Base-by-base conservation (phyloP, 2,888 invertebrate species). In the Xanthostigma xanthostigma region DNA sequence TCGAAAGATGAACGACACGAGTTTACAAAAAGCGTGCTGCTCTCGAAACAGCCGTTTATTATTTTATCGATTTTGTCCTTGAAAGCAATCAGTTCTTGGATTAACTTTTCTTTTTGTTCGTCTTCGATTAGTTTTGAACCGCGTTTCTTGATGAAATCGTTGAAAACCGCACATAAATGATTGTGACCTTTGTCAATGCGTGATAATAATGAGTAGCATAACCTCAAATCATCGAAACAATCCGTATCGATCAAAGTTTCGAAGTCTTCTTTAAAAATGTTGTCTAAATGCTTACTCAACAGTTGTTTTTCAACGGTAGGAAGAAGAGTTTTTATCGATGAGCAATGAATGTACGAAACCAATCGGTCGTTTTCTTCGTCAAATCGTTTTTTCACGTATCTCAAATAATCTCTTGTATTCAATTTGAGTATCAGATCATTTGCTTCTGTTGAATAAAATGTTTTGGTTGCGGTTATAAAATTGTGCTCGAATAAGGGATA, bases 61-160 rank as follows among this genome's bases (percentile, higher is more conserved):
- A 96, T 85, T 57, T 84, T 79, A 71, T 97, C 96, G 71, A 95
- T 78, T 71, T 89, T 89, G 62, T 94, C 92, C 68, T 98, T 98
- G 68, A 97, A 95, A 59, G 93, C 88, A 50, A 98, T 72, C 52
- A 98, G 71, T 62, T 93, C 91, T 58, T 87, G 86, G 36, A 98
- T 96, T 89, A 98, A 90, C 68, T 88, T 91, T 64, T 98, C 96
- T 60, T 94, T 90, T 61, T 93, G 91, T 0, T 89, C 84, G 68
- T 95, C 90, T 61, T 91, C 87, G 33, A 97, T 92, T 71, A 96
- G 88, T 52, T 86, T 82, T 54, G 86, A 78, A 39, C 97, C 97
- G 68, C 86, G 84, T 73, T 87, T 88, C 83, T 94, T 93, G 50
- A 97, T 91, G 63, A 88, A 95, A 50, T 81, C 78, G 62, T 88